A percentile compares a stretch with the other conserved stretches of the same genome.
Evolutionary conservation across 1,140 invertebrate species (phyloP).

Genomic region (Calliopsis andreniformis): DNA sequence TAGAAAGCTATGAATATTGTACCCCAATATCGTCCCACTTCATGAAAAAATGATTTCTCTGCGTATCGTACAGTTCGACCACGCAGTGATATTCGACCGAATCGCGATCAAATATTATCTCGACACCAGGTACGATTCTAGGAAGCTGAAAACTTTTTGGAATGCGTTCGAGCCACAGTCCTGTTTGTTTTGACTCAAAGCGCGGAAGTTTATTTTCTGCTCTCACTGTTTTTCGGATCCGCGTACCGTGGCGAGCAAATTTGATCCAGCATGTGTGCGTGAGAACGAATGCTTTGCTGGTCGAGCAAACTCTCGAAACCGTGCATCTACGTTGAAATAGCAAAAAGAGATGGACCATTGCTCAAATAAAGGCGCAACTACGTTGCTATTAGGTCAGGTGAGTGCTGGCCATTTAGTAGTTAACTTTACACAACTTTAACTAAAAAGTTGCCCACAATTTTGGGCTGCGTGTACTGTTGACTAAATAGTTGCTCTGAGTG

Average conservation of each 20-base stretch:
- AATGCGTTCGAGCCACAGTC: background rate
- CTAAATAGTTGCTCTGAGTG: too few relatives aligned
- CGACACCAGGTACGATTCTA: background rate
- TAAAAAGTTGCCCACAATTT: too few relatives aligned
- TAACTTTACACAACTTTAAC: too few relatives aligned
- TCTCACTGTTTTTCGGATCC: constrained; percentile 46
- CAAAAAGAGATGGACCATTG: constrained; percentile 26
- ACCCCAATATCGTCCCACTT: background rate
- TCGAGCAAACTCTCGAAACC: constrained; percentile 29
- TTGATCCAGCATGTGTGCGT: constrained; percentile 1
- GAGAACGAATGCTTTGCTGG: background rate
- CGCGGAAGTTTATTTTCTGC: constrained; percentile 59
- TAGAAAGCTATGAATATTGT: too few relatives aligned
- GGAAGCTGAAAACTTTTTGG: background rate
- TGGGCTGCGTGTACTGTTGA: too few relatives aligned
- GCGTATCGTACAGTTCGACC: background rate
- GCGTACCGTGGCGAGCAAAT: constrained; percentile 10
- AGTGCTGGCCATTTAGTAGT: too few relatives aligned
- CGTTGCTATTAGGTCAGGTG: constrained; percentile 5
- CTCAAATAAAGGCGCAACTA: constrained; percentile 21
- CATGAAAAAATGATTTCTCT: background rate
- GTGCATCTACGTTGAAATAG: constrained; percentile 57
- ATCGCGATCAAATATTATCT: constrained; percentile 13
- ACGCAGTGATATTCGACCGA: background rate
- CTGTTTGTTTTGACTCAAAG: constrained; percentile 55